Percentiles rank a stretch among this genome's conserved stretches.
Evolutionary conservation across 2,113 vertebrate genomes (phyloP).

Genomic region (Zosterops borbonicus): DNA sequence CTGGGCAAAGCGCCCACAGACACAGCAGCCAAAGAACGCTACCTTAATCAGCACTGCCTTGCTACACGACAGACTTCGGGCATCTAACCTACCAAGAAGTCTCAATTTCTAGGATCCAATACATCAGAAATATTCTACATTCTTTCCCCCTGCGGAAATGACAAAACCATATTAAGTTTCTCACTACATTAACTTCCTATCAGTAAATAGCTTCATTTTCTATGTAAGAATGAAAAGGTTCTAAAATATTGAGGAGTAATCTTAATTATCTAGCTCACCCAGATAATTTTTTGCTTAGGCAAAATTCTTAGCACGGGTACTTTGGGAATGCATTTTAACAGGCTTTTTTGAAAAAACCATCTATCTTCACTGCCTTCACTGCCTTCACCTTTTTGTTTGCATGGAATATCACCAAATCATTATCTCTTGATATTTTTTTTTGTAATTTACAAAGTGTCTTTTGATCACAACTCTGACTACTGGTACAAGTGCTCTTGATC

Average conservation of each 20-base stretch:
- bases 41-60: neutral
- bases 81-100: neutral
- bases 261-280: neutral
- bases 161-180: neutral
- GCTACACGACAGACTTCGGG: neutral
- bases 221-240: neutral
- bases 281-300: neutral
- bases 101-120: neutral
- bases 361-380: neutral
- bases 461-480: neutral
- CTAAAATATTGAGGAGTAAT: neutral
- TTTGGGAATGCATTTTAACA: neutral
- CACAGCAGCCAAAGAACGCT: rapidly evolving
- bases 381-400: neutral
- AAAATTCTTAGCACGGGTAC: neutral
- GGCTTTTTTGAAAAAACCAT: neutral
- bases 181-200: neutral
- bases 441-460: neutral
- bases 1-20: neutral
- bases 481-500: neutral
- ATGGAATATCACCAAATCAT: neutral
- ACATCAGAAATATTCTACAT: neutral
- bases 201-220: neutral
- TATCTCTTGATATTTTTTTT: neutral
- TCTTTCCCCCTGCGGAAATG: neutral